Evolutionary conservation across 1,140 invertebrate species (phyloP).

Genomic region (Drosophila persimilis): DNA sequence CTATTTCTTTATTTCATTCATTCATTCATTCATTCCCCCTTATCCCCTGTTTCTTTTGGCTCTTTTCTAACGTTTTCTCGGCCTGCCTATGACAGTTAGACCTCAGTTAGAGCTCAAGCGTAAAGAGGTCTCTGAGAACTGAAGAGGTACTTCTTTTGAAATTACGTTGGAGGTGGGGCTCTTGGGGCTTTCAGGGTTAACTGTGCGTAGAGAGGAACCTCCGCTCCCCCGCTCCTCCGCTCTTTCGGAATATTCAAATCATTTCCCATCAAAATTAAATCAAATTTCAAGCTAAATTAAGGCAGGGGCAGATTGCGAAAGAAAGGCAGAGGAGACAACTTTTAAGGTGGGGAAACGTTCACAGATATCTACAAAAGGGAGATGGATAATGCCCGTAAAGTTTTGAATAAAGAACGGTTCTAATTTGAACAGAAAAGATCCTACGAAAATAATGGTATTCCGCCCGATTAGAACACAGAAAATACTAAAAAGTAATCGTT

Average conservation of each 20-base stretch:
- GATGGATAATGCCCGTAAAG: too few relatives aligned
- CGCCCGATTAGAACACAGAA: too few relatives aligned
- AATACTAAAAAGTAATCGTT: too few relatives aligned
- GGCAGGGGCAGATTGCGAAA: background rate
- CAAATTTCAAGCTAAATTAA: constrained; percentile 3
- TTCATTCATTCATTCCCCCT: background rate
- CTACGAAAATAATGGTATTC: too few relatives aligned
- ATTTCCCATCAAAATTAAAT: constrained; percentile 15
- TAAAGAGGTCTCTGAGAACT: constrained; percentile 11
- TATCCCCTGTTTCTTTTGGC: background rate
- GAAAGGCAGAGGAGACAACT: background rate
- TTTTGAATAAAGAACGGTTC: too few relatives aligned
- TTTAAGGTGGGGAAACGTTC: too few relatives aligned
- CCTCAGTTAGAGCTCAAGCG: constrained; percentile 34
- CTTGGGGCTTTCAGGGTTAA: constrained; percentile 10
- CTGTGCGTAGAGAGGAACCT: constrained; percentile 15
- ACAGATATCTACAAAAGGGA: too few relatives aligned
- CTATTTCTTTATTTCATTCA: constrained; percentile 27
- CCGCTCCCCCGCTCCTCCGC: background rate
- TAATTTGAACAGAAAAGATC: too few relatives aligned
- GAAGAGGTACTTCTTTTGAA: constrained; percentile 7
- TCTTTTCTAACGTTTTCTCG: constrained; percentile 1
- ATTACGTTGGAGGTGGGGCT: background rate
- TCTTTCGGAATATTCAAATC: background rate
- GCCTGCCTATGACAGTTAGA: constrained; percentile 33